Conservation (phyloP, 2,113 vertebrate species). For the Crotalus viridis region DNA sequence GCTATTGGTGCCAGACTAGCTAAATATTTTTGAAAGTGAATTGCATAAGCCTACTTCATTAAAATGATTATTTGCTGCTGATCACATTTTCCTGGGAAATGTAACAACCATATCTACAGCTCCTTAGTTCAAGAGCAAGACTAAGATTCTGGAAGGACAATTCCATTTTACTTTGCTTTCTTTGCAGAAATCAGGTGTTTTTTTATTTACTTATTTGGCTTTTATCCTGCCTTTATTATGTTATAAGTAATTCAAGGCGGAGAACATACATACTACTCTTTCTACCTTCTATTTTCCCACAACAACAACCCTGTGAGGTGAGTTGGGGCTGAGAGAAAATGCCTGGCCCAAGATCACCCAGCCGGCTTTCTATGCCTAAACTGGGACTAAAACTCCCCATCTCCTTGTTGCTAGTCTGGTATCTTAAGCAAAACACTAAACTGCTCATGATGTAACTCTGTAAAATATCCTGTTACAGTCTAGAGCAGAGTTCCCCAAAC, state of each 20-base stretch:
- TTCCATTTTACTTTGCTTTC: constrained; percentile 22
- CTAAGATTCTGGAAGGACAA: constrained; percentile 18
- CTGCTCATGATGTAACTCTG: background rate
- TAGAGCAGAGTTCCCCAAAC: too few species aligned
- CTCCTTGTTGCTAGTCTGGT: background rate
- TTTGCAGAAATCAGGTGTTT: constrained; percentile 27
- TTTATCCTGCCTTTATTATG: background rate
- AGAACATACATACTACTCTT: background rate
- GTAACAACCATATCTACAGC: constrained; percentile 45
- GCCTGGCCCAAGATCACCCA: background rate
- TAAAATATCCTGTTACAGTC: background rate
- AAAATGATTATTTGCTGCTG: constrained; percentile 51
- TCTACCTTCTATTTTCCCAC: background rate
- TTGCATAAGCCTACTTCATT: constrained; percentile 55
- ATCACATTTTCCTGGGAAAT: constrained; percentile 45
- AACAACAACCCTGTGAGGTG: background rate
- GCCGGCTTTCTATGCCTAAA: background rate
- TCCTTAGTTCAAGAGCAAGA: constrained; percentile 41
- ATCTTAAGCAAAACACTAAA: too few species aligned
- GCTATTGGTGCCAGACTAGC: constrained; percentile 44
- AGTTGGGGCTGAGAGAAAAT: background rate
- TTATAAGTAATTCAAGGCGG: background rate
- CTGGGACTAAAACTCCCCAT: background rate
- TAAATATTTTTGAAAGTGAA: constrained; percentile 53
- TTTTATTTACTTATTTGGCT: background rate